phyloP scores from a whole-genome alignment of 2,888 invertebrate species.

The Dendrolimus houi region DNA sequence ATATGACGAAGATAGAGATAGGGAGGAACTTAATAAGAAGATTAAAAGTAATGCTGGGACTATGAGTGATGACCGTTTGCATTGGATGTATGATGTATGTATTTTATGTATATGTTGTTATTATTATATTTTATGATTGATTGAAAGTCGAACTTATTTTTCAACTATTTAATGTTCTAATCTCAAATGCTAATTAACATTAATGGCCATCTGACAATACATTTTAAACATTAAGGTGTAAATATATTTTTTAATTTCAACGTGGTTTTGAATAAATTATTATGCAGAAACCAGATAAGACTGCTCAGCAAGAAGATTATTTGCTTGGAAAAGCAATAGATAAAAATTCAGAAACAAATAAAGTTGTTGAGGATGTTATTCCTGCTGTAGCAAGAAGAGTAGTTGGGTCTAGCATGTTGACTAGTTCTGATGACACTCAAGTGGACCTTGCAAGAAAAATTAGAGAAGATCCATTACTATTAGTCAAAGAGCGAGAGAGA shows the following conservation, averaged over 20 bases:
- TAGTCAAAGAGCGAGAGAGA: conserved; percentile 92
- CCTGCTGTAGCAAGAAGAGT: conserved; percentile 76
- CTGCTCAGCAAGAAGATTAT: conserved; percentile 90
- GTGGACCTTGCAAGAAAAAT: conserved; percentile 93
- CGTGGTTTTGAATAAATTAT: conserved; percentile 1
- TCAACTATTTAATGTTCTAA: no score
- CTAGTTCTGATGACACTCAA: conserved; percentile 77
- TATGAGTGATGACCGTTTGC: conserved; percentile 78
- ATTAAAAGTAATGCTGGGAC: conserved; percentile 70
- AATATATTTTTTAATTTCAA: background rate
- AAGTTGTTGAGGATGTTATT: conserved; percentile 84
- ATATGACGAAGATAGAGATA: conserved; percentile 79
- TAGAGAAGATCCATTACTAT: conserved; percentile 94
- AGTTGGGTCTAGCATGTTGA: conserved; percentile 58
- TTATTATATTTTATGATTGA: no score
- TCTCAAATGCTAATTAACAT: no score
- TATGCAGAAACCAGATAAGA: conserved; percentile 74
- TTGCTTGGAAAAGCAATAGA: conserved; percentile 89
- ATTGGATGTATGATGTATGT: conserved; percentile 92
- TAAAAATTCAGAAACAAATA: conserved; percentile 81
- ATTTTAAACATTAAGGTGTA: no score
- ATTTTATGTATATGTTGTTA: background rate
- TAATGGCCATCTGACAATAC: no score
- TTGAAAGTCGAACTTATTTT: no score
- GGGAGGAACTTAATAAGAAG: conserved; percentile 80